These are phyloP conservation scores for Zaprionus lachaisei DNA, from an alignment of 1,140 invertebrate genomes.

Conservation along the genomic window DNA sequence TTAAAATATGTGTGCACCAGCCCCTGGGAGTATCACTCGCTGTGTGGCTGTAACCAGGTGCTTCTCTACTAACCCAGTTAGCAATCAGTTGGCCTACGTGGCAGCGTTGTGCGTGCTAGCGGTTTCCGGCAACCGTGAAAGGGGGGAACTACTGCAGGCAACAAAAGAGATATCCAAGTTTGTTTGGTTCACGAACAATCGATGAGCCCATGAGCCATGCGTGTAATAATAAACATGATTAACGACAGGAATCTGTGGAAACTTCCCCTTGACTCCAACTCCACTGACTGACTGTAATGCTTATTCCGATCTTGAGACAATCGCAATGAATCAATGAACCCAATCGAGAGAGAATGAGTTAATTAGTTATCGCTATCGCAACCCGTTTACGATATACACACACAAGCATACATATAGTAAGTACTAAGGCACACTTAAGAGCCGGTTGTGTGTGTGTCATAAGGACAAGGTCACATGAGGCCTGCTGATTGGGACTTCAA, in stretches of 20 bases:
- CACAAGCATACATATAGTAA: background rate
- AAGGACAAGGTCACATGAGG: conserved; percentile 32
- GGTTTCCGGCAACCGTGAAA: background rate
- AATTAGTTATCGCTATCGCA: conserved; percentile 5
- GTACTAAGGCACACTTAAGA: background rate
- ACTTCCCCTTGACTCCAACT: conserved; percentile 14
- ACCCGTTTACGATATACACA: background rate
- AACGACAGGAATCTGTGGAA: conserved; percentile 1
- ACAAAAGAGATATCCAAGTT: background rate
- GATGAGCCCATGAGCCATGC: background rate
- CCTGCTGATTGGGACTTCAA: conserved; percentile 5
- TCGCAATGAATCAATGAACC: conserved; percentile 41
- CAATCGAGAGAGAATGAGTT: background rate
- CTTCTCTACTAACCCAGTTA: conserved; percentile 13
- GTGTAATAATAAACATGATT: conserved; percentile 12
- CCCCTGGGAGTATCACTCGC: conserved; percentile 26
- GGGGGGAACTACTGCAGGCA: background rate
- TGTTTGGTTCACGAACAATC: conserved; percentile 1
- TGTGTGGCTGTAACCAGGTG: conserved; percentile 11
- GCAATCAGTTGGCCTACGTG: conserved; percentile 17
- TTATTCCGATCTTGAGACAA: conserved; percentile 30
- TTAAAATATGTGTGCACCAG: conserved; percentile 59
- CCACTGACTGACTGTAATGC: background rate
- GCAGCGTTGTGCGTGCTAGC: background rate
- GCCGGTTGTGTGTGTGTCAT: conserved; percentile 17